These are phyloP conservation scores for Operophtera brumata DNA, from an alignment of 2,888 invertebrate genomes.

Conservation along the genomic window DNA sequence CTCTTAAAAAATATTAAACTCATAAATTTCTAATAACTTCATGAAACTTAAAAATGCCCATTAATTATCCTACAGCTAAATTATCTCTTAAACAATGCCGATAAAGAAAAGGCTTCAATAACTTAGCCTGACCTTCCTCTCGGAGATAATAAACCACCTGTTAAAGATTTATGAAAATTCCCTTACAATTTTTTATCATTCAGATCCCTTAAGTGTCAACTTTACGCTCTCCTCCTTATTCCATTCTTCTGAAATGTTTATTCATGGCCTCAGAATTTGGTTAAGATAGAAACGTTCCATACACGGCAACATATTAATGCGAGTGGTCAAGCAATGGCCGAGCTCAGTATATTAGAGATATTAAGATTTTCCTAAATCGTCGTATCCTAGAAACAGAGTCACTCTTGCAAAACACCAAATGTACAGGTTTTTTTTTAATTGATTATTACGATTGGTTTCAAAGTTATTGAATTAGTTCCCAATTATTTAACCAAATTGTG, in stretches of 20 bases:
- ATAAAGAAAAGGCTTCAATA: slow-evolving; percentile 21
- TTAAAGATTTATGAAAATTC: slow-evolving; percentile 21
- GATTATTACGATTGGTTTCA: too few species aligned
- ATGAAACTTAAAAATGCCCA: neutral
- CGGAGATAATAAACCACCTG: slow-evolving; percentile 31
- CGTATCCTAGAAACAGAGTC: too few species aligned
- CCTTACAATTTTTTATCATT: slow-evolving; percentile 24
- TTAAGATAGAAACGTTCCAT: neutral
- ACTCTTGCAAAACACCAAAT: too few species aligned
- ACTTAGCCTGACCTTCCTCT: slow-evolving; percentile 15
- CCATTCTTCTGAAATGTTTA: slow-evolving; percentile 4
- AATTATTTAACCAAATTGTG: too few species aligned
- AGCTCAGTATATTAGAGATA: too few species aligned
- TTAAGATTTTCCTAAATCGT: too few species aligned
- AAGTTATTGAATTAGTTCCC: too few species aligned
- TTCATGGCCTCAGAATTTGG: neutral
- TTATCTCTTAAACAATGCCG: slow-evolving; percentile 5
- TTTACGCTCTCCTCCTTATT: slow-evolving; percentile 13
- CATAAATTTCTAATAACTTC: neutral
- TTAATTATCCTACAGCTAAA: neutral
- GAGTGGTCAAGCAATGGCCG: too few species aligned
- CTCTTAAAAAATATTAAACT: too few species aligned
- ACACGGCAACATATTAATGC: too few species aligned
- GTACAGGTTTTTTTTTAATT: too few species aligned
- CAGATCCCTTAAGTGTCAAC: slow-evolving; percentile 21